Base-by-base conservation (phyloP, 2,113 vertebrate genomes). In the Centropristis striata region DNA sequence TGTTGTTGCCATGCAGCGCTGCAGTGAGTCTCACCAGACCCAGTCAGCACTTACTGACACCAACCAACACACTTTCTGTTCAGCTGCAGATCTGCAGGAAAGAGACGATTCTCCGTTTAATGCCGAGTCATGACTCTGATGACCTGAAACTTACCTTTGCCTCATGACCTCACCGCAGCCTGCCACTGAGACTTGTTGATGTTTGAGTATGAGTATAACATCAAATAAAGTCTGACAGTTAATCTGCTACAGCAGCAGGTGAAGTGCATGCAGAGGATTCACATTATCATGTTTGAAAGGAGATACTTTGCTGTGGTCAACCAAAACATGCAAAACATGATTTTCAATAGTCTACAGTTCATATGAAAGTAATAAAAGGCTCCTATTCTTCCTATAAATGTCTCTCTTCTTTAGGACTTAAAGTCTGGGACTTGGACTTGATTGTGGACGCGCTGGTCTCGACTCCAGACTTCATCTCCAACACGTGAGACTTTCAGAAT, bases 1-100 rank as follows among this genome's bases (percentile, higher is more conserved):
- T 28, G 3, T 61, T 61, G 51, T 46, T 81, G 61, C 49, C 14
- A 3, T 32, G 36, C 42, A 25, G n/a, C 71, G n/a, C 18, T 32
- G 18, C 44, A 20, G 20, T 60, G 66, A 25, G 55, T n/a, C 13
- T 11, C 1, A 0, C 58, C 60, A 68, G 42, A 18, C 5, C 3
- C 7, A 11, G 28, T 59, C 41, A 58, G 32, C 27, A 46, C 8
- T 2, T 36, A 15, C 44, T 54, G 21, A 21, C 20, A 67, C 21
- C 18, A 21, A n/a, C n/a, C n/a, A n/a, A n/a, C n/a, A n/a, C n/a
- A n/a, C n/a, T 25, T 5, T 81, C 37, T 15, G 5, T 60, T 37
- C 23, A 69, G 42, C 69, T 0, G 36, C 42, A 21, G 55, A 63
- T 41, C 0, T 4, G 0, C 64, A 18, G 14, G 1, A 37, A 23